Conservation (phyloP, 1,140 invertebrate species). For the Dufourea novaeangliae region DNA sequence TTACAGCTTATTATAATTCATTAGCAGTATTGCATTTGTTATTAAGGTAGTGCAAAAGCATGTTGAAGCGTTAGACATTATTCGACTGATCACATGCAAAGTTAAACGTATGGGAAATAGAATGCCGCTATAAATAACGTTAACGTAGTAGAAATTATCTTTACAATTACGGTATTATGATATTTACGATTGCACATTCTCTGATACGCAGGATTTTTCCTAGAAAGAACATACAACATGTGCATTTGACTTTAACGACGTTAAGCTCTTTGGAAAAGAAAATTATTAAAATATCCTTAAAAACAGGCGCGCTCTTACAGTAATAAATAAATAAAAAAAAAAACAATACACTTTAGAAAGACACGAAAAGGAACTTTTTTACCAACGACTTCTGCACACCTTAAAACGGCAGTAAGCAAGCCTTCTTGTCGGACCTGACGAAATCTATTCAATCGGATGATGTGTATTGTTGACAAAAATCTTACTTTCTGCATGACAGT, state of each 20-base stretch:
- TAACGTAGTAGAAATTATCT: slow-evolving; percentile 37
- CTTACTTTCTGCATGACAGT: slow-evolving; percentile 50
- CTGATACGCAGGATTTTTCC: slow-evolving; percentile 60
- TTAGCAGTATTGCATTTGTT: slow-evolving; percentile 51
- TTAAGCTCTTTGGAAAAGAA: slow-evolving; percentile 32
- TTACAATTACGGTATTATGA: slow-evolving; percentile 42
- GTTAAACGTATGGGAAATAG: slow-evolving; percentile 41
- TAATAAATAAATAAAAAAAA: slow-evolving; percentile 37
- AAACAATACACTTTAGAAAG: slow-evolving; percentile 34
- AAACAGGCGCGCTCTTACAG: slow-evolving; percentile 28
- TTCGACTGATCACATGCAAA: slow-evolving; percentile 42
- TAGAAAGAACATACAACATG: slow-evolving; percentile 43
- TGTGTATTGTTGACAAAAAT: slow-evolving; percentile 43
- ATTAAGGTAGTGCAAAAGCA: slow-evolving; percentile 61
- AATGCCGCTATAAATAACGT: slow-evolving; percentile 36
- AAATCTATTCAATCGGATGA: slow-evolving; percentile 35
- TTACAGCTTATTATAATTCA: slow-evolving; percentile 32
- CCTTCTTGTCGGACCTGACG: slow-evolving; percentile 51
- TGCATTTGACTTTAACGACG: background rate
- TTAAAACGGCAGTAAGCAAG: slow-evolving; percentile 73
- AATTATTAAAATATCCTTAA: slow-evolving; percentile 38
- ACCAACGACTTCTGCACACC: slow-evolving; percentile 64
- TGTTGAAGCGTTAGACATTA: slow-evolving; percentile 52
- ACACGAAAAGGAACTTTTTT: slow-evolving; percentile 60
- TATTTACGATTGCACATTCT: slow-evolving; percentile 39